Evolutionary conservation across 2,888 invertebrate genomes (phyloP).

Genomic region (Apeira syringaria): DNA sequence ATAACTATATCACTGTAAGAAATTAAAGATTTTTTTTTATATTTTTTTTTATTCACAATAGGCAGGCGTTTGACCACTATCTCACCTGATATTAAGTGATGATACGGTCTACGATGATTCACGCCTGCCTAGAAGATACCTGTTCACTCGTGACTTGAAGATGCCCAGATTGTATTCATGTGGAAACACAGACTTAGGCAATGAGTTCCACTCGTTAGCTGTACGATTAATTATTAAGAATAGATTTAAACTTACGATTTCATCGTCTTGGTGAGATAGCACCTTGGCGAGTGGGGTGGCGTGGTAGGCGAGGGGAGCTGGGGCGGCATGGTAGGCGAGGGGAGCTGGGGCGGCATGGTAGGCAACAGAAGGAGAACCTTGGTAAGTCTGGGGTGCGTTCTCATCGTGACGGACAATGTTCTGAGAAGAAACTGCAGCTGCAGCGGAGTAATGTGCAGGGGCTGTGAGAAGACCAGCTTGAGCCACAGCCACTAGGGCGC

Average conservation of each 20-base stretch:
- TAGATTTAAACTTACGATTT: slow-evolving; percentile 5
- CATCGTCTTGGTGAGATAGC: slow-evolving; percentile 19
- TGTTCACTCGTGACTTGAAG: no score
- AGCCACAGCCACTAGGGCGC: slow-evolving; percentile 39
- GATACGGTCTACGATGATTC: no score
- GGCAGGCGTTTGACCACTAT: slow-evolving; percentile 6
- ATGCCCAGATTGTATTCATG: no score
- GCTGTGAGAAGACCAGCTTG: slow-evolving; percentile 48
- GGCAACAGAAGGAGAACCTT: slow-evolving; percentile 34
- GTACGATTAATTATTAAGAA: background rate
- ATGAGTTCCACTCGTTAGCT: no score
- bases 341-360: slow-evolving; percentile 40
- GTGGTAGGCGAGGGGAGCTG: slow-evolving; percentile 34
- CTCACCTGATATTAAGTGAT: slow-evolving; percentile 1
- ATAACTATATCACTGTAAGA: no score
- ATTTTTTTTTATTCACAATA: no score
- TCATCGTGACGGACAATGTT: slow-evolving; percentile 64
- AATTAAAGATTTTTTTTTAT: no score
- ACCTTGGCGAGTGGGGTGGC: slow-evolving; percentile 28
- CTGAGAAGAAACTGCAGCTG: slow-evolving; percentile 60
- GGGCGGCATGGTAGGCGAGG: slow-evolving; percentile 30
- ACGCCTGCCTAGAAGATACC: no score
- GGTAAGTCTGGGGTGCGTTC: slow-evolving; percentile 39
- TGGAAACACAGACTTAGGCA: no score
- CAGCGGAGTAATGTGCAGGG: slow-evolving; percentile 61